Percentiles rank a stretch among this genome's conserved stretches.
phyloP scores from a whole-genome alignment of 2,113 vertebrate genomes.

The Enhydra lutris region DNA sequence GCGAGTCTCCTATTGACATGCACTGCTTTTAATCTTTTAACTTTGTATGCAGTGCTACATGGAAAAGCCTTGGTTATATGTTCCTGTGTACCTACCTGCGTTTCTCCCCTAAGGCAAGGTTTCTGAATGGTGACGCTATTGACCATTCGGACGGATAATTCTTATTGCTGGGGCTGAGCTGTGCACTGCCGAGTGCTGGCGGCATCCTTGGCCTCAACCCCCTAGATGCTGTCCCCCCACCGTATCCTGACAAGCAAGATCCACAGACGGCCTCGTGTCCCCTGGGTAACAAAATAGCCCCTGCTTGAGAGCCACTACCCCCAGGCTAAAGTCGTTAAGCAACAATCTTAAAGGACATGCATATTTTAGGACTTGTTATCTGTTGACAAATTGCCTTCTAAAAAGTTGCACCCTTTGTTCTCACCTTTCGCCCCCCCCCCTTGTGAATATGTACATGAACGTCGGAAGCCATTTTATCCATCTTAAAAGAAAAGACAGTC shows the following conservation, averaged over 20 bases:
- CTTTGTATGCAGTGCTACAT: background rate
- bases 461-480: background rate
- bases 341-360: background rate
- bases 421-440: background rate
- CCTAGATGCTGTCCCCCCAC: accelerated
- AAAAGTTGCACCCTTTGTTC: background rate
- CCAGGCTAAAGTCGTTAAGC: background rate
- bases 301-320: background rate
- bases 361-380: background rate
- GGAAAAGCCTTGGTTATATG: background rate
- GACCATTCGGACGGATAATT: background rate
- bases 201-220: background rate
- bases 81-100: background rate
- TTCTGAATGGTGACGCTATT: background rate
- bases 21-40: background rate
- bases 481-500: background rate
- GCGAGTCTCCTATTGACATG: background rate
- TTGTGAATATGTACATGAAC: background rate
- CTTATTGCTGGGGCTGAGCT: background rate
- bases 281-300: background rate
- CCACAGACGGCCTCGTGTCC: background rate
- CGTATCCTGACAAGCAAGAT: background rate
- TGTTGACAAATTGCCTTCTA: background rate
- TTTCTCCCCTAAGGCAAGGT: background rate
- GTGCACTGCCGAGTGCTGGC: background rate